Evolutionary conservation across 1,140 invertebrate species (phyloP), one percentile per base, ranked within the genome.

Genomic region (Drosophila carrolli): DNA sequence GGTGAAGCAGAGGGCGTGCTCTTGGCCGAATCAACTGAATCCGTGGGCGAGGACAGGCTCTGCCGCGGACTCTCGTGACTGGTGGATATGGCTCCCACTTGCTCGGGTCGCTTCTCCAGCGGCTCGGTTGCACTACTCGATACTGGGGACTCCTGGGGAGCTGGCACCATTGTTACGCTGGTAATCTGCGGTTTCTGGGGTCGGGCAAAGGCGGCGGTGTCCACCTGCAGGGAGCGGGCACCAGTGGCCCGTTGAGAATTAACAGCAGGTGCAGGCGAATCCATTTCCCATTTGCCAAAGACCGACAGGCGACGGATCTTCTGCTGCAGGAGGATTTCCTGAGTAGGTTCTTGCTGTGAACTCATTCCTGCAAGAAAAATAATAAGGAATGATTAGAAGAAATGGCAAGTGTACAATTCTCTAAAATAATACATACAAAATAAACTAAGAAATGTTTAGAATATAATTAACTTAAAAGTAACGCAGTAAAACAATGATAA

Each of bases 61-160:
- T 89, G 77, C 0, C 81, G 75, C 8, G 91, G 91, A 54, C 91
- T 92, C 59, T 92, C 91, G 60, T 92, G 81, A 37, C 91, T 92
- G 2, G 91, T 92, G 6, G 91, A 92, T 27, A 92, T 92, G 47
- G 91, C 91, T 1, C 91, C 91, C 13, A 92, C 91, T 41, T 92
- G 91, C 47, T 91, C 89, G 8, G 91, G 91, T 5, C 85, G 79
- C 50, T 89, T 90, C 38, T 91, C 82, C 3, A 72, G n/a, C 2
- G 50, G 7, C 6, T 90, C 89, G 4, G 57, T 2, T 0, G 78
- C 91, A 51, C 91, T 92, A 56, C 89, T 92, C 23, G 91, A 91
- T 0, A 92, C 90, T 0, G 92, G 92, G 5, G 91, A 92, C 72
- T 91, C 90, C 60, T 92, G 92, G 1, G 92, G 73, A 1, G 82